phyloP scores from a whole-genome alignment of 2,888 invertebrate species.

The Pachliopta kotzebuea region DNA sequence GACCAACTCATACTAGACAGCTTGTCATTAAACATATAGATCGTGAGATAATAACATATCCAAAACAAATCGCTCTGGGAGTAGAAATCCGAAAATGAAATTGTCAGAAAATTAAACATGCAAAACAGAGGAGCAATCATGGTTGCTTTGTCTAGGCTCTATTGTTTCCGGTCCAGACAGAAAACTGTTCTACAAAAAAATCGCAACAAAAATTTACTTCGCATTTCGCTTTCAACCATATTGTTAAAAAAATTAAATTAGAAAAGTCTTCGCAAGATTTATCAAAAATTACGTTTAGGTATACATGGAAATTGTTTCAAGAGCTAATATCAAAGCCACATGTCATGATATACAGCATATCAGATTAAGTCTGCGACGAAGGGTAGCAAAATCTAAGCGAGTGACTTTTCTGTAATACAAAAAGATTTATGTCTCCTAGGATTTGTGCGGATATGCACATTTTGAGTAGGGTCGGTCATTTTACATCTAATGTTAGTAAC shows the following conservation, averaged over 20 bases:
- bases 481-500: conserved; percentile 9
- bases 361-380: conserved; percentile 17
- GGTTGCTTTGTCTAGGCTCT: conserved; percentile 57
- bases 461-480: conserved; percentile 23
- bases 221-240: neutral
- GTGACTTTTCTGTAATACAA: conserved; percentile 24
- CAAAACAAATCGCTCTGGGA: neutral
- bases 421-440: conserved; percentile 26
- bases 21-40: neutral
- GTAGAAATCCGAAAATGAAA: conserved; percentile 55
- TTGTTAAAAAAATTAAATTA: neutral
- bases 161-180: conserved; percentile 50
- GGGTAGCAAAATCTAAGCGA: conserved; percentile 25
- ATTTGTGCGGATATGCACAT: conserved; percentile 20
- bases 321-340: conserved; percentile 12
- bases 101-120: conserved; percentile 73
- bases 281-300: too few species aligned
- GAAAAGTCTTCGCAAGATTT: too few species aligned
- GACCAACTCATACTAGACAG: neutral
- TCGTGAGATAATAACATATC: neutral
- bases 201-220: neutral
- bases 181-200: conserved; percentile 29
- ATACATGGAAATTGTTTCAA: neutral
- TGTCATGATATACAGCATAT: conserved; percentile 14
- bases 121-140: conserved; percentile 72